Percentiles rank a stretch among this genome's conserved stretches.
phyloP scores from a whole-genome alignment of 1,140 invertebrate species.

The Panagrolaimus sp. region DNA sequence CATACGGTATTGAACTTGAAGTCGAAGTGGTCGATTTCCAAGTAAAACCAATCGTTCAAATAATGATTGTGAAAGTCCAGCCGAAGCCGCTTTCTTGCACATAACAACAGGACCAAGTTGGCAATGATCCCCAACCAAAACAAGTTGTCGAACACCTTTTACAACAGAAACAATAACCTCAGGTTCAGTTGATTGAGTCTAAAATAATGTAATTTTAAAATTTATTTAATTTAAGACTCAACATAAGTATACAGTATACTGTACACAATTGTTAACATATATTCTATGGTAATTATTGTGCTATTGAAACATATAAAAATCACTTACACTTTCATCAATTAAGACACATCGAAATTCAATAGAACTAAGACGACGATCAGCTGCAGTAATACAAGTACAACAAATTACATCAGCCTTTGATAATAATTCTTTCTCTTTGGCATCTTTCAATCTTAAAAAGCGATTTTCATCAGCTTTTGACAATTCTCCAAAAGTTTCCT shows the following conservation, averaged over 20 bases:
- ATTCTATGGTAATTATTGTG: too few species aligned
- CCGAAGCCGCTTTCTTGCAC: constrained; percentile 96
- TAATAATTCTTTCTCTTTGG: constrained; percentile 82
- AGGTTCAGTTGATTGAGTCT: constrained; percentile 84
- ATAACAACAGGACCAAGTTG: constrained; percentile 73
- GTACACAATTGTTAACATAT: too few species aligned
- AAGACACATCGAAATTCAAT: constrained; percentile 94
- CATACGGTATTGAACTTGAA: constrained; percentile 95
- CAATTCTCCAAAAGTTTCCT: constrained; percentile 57
- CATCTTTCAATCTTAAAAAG: constrained; percentile 82
- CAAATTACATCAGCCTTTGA: constrained; percentile 97
- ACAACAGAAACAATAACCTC: constrained; percentile 98
- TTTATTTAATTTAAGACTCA: too few species aligned
- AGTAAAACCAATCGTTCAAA: constrained; percentile 94
- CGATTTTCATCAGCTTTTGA: constrained; percentile 76
- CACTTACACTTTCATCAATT: constrained; percentile 80
- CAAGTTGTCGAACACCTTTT: constrained; percentile 87
- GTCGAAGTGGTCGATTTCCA: constrained; percentile 83
- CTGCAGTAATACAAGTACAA: constrained; percentile 96
- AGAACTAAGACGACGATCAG: constrained; percentile 81
- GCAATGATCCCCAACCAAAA: constrained; percentile 96
- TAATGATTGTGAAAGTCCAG: constrained; percentile 90
- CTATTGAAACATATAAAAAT: too few species aligned
- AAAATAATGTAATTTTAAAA: too few species aligned
- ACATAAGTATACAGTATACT: too few species aligned